Evolutionary conservation across 1,140 invertebrate genomes (phyloP).

Genomic region (Ctenoplectra terminalis): DNA sequence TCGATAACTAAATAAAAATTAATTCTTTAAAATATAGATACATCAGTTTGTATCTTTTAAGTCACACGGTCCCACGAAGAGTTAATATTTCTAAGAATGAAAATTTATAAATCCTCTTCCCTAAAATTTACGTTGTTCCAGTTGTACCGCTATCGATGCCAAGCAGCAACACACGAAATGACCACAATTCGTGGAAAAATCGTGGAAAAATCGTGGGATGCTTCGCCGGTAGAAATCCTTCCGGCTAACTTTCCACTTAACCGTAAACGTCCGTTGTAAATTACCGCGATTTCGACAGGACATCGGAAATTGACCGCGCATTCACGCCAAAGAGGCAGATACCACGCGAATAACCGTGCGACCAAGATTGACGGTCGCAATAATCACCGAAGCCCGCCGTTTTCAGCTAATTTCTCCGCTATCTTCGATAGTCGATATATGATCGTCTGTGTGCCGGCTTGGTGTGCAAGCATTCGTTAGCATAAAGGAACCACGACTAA

Average conservation of each 20-base stretch:
- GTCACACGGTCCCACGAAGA: too few species aligned
- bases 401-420: constrained; percentile 70
- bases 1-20: too few species aligned
- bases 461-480: constrained; percentile 66
- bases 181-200: too few species aligned
- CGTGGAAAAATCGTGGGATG: not conserved
- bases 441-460: constrained; percentile 48
- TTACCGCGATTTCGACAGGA: constrained; percentile 19
- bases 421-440: constrained; percentile 65
- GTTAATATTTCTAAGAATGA: too few species aligned
- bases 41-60: too few species aligned
- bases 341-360: constrained; percentile 22
- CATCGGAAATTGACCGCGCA: constrained; percentile 16
- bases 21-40: too few species aligned
- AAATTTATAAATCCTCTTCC: too few species aligned
- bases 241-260: not conserved
- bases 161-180: too few species aligned
- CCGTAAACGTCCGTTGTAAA: constrained; percentile 19
- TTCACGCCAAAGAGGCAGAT: constrained; percentile 33
- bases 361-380: constrained; percentile 48
- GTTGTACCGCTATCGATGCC: too few species aligned
- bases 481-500: constrained; percentile 69
- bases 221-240: not conserved
- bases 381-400: constrained; percentile 52
- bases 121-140: too few species aligned